Conservation (phyloP, 1,140 invertebrate genomes). For the Psix sp. region DNA sequence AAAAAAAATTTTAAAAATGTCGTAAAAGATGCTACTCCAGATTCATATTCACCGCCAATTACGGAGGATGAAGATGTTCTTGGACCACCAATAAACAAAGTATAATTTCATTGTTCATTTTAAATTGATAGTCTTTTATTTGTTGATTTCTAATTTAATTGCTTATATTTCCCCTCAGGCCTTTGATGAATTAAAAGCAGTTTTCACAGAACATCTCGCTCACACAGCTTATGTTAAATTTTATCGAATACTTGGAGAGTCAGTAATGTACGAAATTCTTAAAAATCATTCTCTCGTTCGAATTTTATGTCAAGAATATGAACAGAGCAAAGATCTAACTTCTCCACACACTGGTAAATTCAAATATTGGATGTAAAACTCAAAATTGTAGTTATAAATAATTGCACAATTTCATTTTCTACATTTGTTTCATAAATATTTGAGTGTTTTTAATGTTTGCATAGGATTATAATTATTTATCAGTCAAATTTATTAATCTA, state of each 20-base stretch:
- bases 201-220: slow-evolving; percentile 90
- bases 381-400: slow-evolving; percentile 11
- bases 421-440: too few relatives aligned
- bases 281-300: slow-evolving; percentile 88
- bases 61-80: slow-evolving; percentile 63
- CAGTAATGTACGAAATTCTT: slow-evolving; percentile 82
- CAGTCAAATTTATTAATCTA: too few relatives aligned
- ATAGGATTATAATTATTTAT: too few relatives aligned
- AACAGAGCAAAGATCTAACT: slow-evolving; percentile 71
- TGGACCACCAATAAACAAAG: slow-evolving; percentile 65
- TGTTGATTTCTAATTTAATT: slow-evolving; percentile 34
- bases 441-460: too few relatives aligned
- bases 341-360: slow-evolving; percentile 63
- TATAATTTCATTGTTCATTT: slow-evolving; percentile 27
- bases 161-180: slow-evolving; percentile 76
- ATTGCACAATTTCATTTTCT: too few relatives aligned
- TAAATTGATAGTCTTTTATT: slow-evolving; percentile 9
- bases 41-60: slow-evolving; percentile 78
- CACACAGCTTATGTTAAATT: slow-evolving; percentile 89
- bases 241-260: slow-evolving; percentile 85
- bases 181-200: slow-evolving; percentile 86
- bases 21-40: slow-evolving; percentile 66
- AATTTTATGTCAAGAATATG: slow-evolving; percentile 85
- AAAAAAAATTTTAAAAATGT: slow-evolving; percentile 30
- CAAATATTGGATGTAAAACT: too few relatives aligned